A percentile compares a stretch with the other conserved stretches of the same genome.
phyloP scores from a whole-genome alignment of 1,140 invertebrate genomes.

The Drosophila carrolli region DNA sequence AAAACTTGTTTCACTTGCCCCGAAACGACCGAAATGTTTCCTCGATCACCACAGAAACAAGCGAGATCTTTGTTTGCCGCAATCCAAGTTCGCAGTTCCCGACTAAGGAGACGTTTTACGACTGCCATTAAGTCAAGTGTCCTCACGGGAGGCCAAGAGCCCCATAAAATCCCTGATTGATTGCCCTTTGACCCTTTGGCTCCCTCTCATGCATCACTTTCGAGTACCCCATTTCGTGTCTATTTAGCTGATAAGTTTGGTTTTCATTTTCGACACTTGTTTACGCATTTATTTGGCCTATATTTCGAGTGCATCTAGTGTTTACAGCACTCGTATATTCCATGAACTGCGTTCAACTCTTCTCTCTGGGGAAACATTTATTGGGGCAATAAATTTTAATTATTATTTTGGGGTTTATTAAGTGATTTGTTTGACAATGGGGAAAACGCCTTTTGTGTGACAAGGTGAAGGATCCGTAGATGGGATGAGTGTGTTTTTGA shows the following conservation, averaged over 20 bases:
- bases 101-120: conserved; percentile 40
- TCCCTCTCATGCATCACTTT: conserved; percentile 5
- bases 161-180: conserved; percentile 63
- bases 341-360: conserved; percentile 70
- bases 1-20: conserved; percentile 55
- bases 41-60: conserved; percentile 20
- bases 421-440: conserved; percentile 25
- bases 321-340: conserved; percentile 35
- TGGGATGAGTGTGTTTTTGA: not conserved
- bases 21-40: conserved; percentile 18
- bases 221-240: conserved; percentile 15
- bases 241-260: conserved; percentile 58
- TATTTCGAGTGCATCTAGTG: conserved; percentile 34
- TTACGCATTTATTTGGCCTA: conserved; percentile 71
- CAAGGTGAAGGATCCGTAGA: conserved; percentile 6
- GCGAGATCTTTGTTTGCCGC: conserved; percentile 23
- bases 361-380: conserved; percentile 12
- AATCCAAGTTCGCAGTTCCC: conserved; percentile 51
- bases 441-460: not conserved
- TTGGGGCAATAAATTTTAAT: conserved; percentile 17
- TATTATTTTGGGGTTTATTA: conserved; percentile 8
- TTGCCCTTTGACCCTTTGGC: conserved; percentile 58
- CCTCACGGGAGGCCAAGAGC: conserved; percentile 39
- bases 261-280: conserved; percentile 48
- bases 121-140: conserved; percentile 67